These are phyloP conservation scores for Fragum whitleyi DNA, from an alignment of 2,888 invertebrate genomes.

Conservation along the genomic window DNA sequence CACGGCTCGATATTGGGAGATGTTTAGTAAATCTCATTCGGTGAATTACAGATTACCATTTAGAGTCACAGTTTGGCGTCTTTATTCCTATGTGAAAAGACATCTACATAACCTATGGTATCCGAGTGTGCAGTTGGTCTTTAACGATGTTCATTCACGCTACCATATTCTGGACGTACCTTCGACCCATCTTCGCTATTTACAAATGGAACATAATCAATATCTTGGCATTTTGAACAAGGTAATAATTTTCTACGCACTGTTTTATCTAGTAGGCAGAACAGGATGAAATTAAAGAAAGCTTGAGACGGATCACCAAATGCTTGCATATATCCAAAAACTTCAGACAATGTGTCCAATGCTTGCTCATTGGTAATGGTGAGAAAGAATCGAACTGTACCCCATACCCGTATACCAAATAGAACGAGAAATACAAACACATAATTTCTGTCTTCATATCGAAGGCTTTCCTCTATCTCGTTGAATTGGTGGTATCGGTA, in stretches of 20 bases:
- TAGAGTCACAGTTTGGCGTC: no score
- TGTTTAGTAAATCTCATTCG: no score
- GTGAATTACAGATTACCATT: no score
- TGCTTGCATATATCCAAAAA: conserved; percentile 53
- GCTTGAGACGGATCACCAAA: conserved; percentile 62
- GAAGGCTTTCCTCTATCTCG: conserved; percentile 35
- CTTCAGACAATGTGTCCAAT: conserved; percentile 10
- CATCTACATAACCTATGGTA: no score
- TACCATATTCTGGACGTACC: not conserved
- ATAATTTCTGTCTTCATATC: conserved; percentile 59
- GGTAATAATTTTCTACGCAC: conserved; percentile 16
- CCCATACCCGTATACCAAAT: conserved; percentile 57
- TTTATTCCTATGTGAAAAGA: no score
- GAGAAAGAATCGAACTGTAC: conserved; percentile 55
- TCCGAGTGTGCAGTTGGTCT: no score
- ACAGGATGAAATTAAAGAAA: conserved; percentile 57
- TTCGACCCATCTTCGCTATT: not conserved
- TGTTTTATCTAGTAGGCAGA: conserved; percentile 57
- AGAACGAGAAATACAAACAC: conserved; percentile 60
- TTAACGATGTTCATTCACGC: not conserved
- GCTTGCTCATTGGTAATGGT: not conserved
- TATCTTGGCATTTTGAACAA: not conserved
- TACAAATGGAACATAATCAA: not conserved
- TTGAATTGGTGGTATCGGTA: conserved; percentile 9
- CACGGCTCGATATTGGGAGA: no score